Base-by-base conservation (phyloP, 2,797 vertebrate genomes). In the Ispidina lecontei region DNA sequence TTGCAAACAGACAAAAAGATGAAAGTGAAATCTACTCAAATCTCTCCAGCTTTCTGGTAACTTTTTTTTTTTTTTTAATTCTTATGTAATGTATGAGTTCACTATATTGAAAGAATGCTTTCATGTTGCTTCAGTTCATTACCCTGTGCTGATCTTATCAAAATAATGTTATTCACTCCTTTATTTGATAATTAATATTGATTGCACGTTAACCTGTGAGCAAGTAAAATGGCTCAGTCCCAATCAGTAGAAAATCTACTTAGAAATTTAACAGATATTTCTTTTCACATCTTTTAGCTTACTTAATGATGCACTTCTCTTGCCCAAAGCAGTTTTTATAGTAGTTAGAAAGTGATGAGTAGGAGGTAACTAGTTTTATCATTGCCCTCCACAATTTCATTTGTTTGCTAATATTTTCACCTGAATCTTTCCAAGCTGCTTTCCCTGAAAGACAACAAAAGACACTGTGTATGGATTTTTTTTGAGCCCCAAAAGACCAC, bases 151-250 rank as follows among this genome's bases (percentile, higher is more conserved):
- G 60, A 73, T 90, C 64, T 63, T 84, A 84, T 49, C 71, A 79
- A 25, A 86, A 41, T 14, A 81, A 70, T 41, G 6, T 60, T 73
- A 84, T 82, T 81, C 59, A 55, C 19, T 81, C 22, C 16, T 81
- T 80, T 91, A 77, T 83, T 67, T 69, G 9, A 46, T 89, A 91
- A 93, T 90, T 87, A 90, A 60, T 87, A 73, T 74, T 84, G 89
- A 89, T 87, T 31, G 49, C 39, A 16, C 44, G 33, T 76, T 87
- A 84, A 25, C 46, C 33, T 6, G 11, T 70, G 41, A 90, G 54
- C n/a, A 78, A 84, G 44, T 70, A 70, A 91, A 90, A 87, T 35
- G 56, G 49, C 29, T 90, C 84, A 76, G 56, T 63, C 67, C 18
- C 49, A 81, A 70, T 23, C n/a, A 59, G 29, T 63, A 78, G 83